These are phyloP conservation scores for Balaenoptera acutorostrata DNA, from an alignment of 2,113 vertebrate species.

Conservation along the genomic window DNA sequence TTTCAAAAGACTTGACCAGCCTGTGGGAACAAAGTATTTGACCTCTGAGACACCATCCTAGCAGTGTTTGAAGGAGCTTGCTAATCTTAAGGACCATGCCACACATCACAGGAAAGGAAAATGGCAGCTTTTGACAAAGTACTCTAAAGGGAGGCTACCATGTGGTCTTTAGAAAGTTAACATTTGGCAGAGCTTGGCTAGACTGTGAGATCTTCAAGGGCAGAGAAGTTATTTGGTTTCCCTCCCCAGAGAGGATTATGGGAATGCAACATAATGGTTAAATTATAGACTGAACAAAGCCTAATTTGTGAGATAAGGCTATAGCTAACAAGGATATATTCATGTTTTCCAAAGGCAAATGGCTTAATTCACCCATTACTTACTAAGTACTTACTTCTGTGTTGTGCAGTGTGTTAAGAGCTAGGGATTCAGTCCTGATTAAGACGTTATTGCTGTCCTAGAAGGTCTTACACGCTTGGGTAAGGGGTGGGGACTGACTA, in stretches of 20 bases:
- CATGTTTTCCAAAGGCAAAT: neutral
- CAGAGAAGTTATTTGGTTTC: neutral
- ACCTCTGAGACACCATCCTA: neutral
- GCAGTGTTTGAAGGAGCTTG: neutral
- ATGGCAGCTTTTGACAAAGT: neutral
- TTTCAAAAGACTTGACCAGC: neutral
- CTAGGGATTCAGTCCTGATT: neutral
- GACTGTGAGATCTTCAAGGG: neutral
- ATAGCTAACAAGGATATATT: neutral
- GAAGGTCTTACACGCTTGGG: neutral
- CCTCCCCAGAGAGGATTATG: neutral
- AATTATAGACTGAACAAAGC: neutral
- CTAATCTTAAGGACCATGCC: neutral
- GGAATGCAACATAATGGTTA: neutral
- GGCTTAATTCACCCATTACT: neutral
- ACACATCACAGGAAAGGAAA: neutral
- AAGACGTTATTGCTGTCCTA: neutral
- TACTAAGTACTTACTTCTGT: neutral
- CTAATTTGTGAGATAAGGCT: neutral
- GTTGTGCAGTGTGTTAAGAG: neutral
- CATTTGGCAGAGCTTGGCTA: neutral
- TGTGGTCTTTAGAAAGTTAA: neutral
- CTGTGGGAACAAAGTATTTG: neutral
- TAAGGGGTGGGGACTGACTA: neutral
- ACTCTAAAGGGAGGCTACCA: neutral